Conservation (phyloP, 2,113 vertebrate species). For the Brachypodius melanocephalos region DNA sequence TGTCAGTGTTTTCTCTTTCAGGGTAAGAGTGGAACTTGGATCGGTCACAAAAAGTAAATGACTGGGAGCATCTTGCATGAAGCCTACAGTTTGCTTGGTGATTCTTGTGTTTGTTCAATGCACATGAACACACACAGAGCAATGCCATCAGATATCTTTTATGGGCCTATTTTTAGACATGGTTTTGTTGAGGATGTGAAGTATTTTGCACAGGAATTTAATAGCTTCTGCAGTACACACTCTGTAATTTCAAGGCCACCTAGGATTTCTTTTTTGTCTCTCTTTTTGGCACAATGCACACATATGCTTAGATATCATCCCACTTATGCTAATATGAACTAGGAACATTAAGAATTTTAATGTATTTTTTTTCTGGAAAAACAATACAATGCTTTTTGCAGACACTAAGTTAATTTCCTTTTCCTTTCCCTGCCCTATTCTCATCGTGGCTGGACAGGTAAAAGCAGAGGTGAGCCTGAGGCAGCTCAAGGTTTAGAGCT, state of each 20-base stretch:
- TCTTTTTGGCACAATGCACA: neutral
- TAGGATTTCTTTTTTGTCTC: neutral
- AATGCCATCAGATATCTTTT: neutral
- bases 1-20: constrained; percentile 15
- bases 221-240: neutral
- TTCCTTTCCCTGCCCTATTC: neutral
- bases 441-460: neutral
- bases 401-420: neutral
- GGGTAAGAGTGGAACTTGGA: neutral
- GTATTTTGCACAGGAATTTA: constrained; percentile 21
- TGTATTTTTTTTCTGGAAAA: neutral
- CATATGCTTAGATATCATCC: neutral
- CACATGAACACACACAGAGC: neutral
- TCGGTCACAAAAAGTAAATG: neutral
- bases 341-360: neutral
- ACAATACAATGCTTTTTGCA: neutral
- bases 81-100: neutral
- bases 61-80: neutral
- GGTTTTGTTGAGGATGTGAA: neutral
- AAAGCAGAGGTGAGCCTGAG: neutral
- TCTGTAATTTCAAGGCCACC: neutral
- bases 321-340: neutral
- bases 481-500: neutral
- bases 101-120: neutral
- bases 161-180: neutral